Evolutionary conservation across 1,140 invertebrate species (phyloP).

Genomic region (Nautilus pompilius): DNA sequence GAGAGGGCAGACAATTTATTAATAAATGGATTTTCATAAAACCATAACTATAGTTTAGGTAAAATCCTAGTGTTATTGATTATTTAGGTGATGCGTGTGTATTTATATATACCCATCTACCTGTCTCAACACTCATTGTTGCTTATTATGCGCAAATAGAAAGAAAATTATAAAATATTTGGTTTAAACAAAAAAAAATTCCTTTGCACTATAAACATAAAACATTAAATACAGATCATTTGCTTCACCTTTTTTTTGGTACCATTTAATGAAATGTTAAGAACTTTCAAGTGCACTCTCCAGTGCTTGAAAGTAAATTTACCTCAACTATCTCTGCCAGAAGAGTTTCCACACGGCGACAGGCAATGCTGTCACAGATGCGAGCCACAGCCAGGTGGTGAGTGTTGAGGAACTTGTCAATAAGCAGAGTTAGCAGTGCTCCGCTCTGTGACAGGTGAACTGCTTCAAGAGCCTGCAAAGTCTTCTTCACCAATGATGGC

Average conservation of each 20-base stretch:
- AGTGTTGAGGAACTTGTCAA: constrained; percentile 63
- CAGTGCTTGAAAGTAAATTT: too few relatives aligned
- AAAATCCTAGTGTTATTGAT: too few relatives aligned
- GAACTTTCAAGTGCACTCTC: too few relatives aligned
- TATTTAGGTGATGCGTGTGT: too few relatives aligned
- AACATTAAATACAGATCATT: neutral
- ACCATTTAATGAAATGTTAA: neutral
- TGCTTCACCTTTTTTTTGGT: neutral
- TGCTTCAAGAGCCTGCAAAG: constrained; percentile 65
- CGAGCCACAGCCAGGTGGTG: constrained; percentile 64
- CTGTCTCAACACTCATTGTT: too few relatives aligned
- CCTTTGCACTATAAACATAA: neutral
- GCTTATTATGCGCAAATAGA: too few relatives aligned
- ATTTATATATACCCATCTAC: too few relatives aligned
- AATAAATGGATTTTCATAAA: too few relatives aligned
- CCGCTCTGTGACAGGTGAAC: constrained; percentile 68
- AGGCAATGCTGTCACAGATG: constrained; percentile 64
- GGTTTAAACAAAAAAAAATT: too few relatives aligned
- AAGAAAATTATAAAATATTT: too few relatives aligned
- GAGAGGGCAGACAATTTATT: too few relatives aligned
- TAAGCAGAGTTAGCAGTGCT: constrained; percentile 61
- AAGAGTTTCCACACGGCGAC: constrained; percentile 65
- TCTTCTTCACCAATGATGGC: constrained; percentile 60
- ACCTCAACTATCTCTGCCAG: constrained; percentile 58
- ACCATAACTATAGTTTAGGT: too few relatives aligned